phyloP scores from a whole-genome alignment of 2,113 vertebrate genomes.

The Chroicocephalus ridibundus region DNA sequence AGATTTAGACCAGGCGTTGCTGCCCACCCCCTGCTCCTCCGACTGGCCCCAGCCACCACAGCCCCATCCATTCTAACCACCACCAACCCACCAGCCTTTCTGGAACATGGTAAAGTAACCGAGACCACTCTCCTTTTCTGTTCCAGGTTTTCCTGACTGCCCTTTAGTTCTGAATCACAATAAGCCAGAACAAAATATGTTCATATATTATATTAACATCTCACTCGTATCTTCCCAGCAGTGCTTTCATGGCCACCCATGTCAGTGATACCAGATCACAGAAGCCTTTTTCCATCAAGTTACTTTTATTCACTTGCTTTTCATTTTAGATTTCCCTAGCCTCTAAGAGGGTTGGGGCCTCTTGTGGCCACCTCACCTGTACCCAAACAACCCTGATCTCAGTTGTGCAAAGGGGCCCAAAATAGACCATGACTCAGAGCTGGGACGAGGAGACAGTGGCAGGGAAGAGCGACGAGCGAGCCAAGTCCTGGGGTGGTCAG shows the following conservation, averaged over 20 bases:
- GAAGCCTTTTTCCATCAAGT: slow-evolving; percentile 3
- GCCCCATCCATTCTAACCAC: not conserved
- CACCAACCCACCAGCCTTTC: not conserved
- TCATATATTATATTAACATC: not conserved
- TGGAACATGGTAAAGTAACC: not conserved
- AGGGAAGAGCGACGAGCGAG: not conserved
- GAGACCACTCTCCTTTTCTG: not conserved
- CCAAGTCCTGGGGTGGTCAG: not conserved
- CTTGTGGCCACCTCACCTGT: slow-evolving; percentile 8
- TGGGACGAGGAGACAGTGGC: not conserved
- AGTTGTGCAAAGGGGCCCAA: not conserved
- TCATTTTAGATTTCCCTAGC: not conserved
- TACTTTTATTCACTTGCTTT: slow-evolving; percentile 36
- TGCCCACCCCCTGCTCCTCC: not conserved
- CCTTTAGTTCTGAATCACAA: not conserved
- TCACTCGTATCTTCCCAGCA: not conserved
- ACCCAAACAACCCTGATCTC: not conserved
- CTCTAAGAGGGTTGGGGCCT: not conserved
- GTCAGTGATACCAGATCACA: not conserved
- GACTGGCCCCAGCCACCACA: not conserved
- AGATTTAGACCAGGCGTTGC: not conserved
- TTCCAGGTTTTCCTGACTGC: not conserved
- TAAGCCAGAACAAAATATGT: not conserved
- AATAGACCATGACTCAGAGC: slow-evolving; percentile 29
- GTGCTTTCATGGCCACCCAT: not conserved